phyloP scores from a whole-genome alignment of 2,888 invertebrate genomes.

The Ophion slaviceki region DNA sequence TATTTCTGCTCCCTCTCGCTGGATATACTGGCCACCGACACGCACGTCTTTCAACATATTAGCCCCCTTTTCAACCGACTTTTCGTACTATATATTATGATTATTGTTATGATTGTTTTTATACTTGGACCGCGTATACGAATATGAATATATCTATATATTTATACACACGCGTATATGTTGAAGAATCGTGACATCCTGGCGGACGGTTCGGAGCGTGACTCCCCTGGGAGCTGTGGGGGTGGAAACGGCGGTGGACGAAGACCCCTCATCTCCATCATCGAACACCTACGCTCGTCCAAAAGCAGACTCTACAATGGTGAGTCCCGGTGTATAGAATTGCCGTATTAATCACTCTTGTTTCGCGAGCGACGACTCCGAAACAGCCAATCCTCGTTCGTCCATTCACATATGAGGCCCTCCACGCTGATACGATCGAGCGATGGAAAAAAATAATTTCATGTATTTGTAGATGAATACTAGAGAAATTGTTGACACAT shows the following conservation, averaged over 20 bases:
- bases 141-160: slow-evolving; percentile 1
- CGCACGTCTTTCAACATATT: slow-evolving; percentile 47
- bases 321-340: slow-evolving; percentile 70
- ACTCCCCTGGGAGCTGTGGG: slow-evolving; percentile 80
- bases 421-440: not conserved
- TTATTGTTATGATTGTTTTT: slow-evolving; percentile 13
- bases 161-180: slow-evolving; percentile 31
- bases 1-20: not conserved
- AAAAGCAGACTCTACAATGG: slow-evolving; percentile 79
- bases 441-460: not conserved
- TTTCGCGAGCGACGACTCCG: slow-evolving; percentile 27
- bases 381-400: slow-evolving; percentile 10
- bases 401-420: not conserved
- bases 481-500: not conserved
- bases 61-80: slow-evolving; percentile 14
- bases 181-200: slow-evolving; percentile 80
- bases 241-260: slow-evolving; percentile 79
- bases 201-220: slow-evolving; percentile 81
- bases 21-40: slow-evolving; percentile 41
- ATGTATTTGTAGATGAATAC: not conserved
- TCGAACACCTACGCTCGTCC: slow-evolving; percentile 80
- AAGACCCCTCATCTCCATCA: slow-evolving; percentile 81
- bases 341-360: slow-evolving; percentile 59
- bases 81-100: slow-evolving; percentile 13
- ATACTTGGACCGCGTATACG: not conserved